Base-by-base conservation (phyloP, 2,888 invertebrate genomes). In the Drosophila fulvimacula region DNA sequence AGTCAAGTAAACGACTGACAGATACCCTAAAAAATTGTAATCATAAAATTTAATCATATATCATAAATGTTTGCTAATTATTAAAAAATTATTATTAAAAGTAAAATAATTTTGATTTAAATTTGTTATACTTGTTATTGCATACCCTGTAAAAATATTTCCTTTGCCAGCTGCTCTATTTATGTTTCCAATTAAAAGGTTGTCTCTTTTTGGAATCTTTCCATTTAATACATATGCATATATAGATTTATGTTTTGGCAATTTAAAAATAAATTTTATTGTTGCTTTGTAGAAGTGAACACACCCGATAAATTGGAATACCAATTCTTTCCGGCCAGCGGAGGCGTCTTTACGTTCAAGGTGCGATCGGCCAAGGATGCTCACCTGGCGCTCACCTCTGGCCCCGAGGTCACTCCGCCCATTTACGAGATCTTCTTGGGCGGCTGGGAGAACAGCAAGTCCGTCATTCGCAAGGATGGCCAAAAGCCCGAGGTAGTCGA, bases 361-460 rank as follows among this genome's bases (percentile, higher is more conserved):
- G 95, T 98, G 5, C 95, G 95, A 73, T 94, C 97, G 0, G 89
- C 95, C 1, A 95, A 97, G 90, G 97, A 98, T 93, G 98, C 97
- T 11, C 98, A 98, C 91, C 89, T 98, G 81, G 96, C 96, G 0
- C 94, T 98, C 13, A 95, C 96, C 13, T 93, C 95, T 62, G 94
- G 94, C 0, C 95, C 96, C 3, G 93, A 94, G 49, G 96, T 96
- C 79, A 93, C 94, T 10, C 95, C 95, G 55, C 97, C 97, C 24
- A 96, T 97, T 94, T 95, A 95, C 91, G 98, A 98, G 94, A 91
- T 98, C 58, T 96, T 97, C 93, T 94, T 98, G 84, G 98, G 98
- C 32, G 97, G 97, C 34, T 98, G 97, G 98, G 94, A 94, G 27
- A 97, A 98, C 92, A 93, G 94, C 73, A 97, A 96, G 93, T 96